Evolutionary conservation across 2,888 invertebrate species (phyloP).

Genomic region (Ophion ellenae): DNA sequence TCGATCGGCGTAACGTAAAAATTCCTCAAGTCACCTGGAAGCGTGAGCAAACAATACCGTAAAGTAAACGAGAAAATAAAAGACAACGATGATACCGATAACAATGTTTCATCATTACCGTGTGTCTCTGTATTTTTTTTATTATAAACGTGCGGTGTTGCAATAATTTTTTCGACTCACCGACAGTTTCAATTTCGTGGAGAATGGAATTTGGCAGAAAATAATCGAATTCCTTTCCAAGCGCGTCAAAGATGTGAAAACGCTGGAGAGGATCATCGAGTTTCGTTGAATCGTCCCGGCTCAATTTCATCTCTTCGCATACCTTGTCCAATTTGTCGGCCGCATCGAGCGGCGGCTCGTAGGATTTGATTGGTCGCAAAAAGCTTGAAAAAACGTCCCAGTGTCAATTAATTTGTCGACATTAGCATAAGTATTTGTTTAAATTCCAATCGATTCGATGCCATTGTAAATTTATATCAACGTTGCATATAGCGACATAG

Average conservation of each 20-base stretch:
- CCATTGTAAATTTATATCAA: neutral
- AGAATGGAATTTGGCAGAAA: conserved; percentile 92
- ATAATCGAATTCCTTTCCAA: conserved; percentile 90
- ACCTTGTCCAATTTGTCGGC: conserved; percentile 87
- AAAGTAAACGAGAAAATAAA: neutral
- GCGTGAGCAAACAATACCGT: conserved; percentile 55
- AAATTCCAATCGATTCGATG: neutral
- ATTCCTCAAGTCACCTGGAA: conserved; percentile 87
- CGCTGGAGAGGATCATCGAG: conserved; percentile 86
- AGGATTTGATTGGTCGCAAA: conserved; percentile 90
- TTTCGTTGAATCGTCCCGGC: conserved; percentile 80
- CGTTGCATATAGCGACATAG: neutral
- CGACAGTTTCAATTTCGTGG: conserved; percentile 89
- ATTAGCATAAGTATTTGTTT: neutral
- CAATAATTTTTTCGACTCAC: conserved; percentile 83
- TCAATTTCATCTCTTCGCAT: conserved; percentile 85
- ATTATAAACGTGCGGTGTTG: neutral
- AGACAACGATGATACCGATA: neutral
- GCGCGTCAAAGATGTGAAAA: conserved; percentile 89
- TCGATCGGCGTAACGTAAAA: conserved; percentile 91
- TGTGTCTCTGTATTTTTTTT: too few relatives aligned
- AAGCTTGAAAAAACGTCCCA: conserved; percentile 86
- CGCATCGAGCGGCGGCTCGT: conserved; percentile 89
- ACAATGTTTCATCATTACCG: neutral
- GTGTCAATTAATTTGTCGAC: neutral